phyloP scores from a whole-genome alignment of 2,113 vertebrate genomes.

The Neolamprologus brichardi region DNA sequence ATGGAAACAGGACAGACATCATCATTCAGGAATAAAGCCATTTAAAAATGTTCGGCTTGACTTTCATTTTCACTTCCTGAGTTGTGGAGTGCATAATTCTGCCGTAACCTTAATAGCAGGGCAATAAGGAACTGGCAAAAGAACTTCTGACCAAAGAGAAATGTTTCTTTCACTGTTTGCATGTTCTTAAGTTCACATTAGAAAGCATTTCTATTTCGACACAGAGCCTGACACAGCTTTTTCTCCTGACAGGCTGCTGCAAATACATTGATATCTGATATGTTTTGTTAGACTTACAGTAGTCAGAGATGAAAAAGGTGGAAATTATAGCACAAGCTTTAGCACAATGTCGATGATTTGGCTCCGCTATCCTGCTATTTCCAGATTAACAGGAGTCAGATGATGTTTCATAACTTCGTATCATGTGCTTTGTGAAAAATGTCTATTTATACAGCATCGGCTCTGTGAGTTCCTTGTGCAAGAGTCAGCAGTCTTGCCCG shows the following conservation, averaged over 20 bases:
- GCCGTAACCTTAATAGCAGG: neutral
- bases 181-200: neutral
- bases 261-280: neutral
- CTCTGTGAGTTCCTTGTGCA: neutral
- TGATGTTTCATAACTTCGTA: neutral
- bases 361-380: neutral
- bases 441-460: neutral
- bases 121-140: neutral
- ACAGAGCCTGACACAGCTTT: neutral
- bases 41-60: neutral
- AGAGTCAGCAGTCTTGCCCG: neutral
- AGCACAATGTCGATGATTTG: neutral
- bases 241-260: neutral
- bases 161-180: neutral
- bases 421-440: constrained; percentile 18
- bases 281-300: neutral
- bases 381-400: neutral
- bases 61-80: neutral
- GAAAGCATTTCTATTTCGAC: neutral
- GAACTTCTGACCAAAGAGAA: neutral
- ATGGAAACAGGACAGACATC: neutral
- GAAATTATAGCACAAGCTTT: neutral
- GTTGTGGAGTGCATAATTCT: neutral
- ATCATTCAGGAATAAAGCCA: neutral
- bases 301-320: neutral